phyloP scores from a whole-genome alignment of 2,888 invertebrate genomes.

The Isoperla grammatica region DNA sequence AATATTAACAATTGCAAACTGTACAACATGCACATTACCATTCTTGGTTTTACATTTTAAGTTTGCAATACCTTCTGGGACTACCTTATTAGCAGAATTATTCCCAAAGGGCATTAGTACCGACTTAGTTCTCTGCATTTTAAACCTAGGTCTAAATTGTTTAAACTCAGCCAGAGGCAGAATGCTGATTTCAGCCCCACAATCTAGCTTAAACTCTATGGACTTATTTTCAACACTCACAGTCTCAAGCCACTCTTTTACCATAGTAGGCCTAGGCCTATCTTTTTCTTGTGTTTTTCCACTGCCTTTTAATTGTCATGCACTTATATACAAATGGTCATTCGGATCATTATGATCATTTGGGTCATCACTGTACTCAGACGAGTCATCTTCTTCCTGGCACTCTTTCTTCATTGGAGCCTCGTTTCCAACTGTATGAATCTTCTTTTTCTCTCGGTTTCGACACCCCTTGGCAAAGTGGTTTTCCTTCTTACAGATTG shows the following conservation, averaged over 20 bases:
- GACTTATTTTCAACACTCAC: not conserved
- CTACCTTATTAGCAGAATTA: not conserved
- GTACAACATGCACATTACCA: not conserved
- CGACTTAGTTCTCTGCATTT: not conserved
- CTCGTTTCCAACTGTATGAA: not conserved
- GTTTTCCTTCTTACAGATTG: not conserved
- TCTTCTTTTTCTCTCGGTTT: not conserved
- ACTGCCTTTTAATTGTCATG: not conserved
- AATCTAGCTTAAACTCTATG: not conserved
- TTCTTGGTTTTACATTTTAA: not conserved
- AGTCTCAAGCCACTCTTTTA: not conserved
- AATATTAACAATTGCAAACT: not conserved
- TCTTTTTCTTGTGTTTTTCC: not conserved
- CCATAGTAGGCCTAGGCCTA: not conserved
- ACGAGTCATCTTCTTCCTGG: not conserved
- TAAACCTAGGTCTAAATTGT: not conserved
- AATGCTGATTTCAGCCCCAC: not conserved
- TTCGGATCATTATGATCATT: not conserved
- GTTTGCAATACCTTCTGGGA: not conserved
- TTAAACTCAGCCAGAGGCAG: not conserved
- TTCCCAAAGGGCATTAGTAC: not conserved
- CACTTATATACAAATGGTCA: not conserved
- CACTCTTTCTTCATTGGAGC: not conserved
- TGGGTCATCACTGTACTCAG: not conserved
- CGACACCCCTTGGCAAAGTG: not conserved